phyloP scores from a whole-genome alignment of 2,797 vertebrate genomes.

The Bovichtus variegatus region DNA sequence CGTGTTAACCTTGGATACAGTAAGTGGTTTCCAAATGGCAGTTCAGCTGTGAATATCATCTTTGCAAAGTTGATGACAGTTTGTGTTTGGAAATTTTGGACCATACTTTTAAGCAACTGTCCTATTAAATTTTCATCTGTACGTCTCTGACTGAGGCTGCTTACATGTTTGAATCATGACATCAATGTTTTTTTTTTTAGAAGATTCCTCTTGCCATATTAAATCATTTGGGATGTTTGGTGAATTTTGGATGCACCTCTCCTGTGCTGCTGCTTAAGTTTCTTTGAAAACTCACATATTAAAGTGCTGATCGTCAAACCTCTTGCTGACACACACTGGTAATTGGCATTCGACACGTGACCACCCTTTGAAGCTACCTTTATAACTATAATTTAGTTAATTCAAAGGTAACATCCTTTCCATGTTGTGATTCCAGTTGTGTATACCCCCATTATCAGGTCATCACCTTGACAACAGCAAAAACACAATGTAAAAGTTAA shows the following conservation, averaged over 20 bases:
- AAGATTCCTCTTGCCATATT: background rate
- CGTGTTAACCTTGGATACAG: constrained; percentile 44
- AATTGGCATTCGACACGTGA: constrained; percentile 1
- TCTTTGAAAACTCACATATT: constrained; percentile 3
- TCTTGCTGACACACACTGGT: constrained; percentile 23
- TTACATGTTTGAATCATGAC: constrained; percentile 18
- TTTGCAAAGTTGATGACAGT: constrained; percentile 11
- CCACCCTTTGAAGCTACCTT: constrained; percentile 16
- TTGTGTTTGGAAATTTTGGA: constrained; percentile 42
- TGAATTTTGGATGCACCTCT: background rate
- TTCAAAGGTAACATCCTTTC: constrained; percentile 32
- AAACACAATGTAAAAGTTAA: constrained; percentile 37
- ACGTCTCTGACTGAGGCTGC: background rate
- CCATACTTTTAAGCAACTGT: constrained; percentile 6
- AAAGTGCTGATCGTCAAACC: constrained; percentile 5
- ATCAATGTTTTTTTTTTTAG: background rate
- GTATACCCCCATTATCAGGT: constrained; percentile 7
- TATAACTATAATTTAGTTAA: constrained; percentile 20
- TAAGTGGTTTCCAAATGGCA: constrained; percentile 33
- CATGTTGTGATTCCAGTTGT: constrained; percentile 8
- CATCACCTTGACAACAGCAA: constrained; percentile 38
- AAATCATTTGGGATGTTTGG: background rate
- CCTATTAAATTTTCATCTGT: constrained; percentile 1
- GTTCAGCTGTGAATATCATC: constrained; percentile 50
- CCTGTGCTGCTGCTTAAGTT: background rate